A percentile compares a stretch with the other conserved stretches of the same genome.
Evolutionary conservation across 2,888 invertebrate genomes (phyloP).

Genomic region (Anorthoa munda): DNA sequence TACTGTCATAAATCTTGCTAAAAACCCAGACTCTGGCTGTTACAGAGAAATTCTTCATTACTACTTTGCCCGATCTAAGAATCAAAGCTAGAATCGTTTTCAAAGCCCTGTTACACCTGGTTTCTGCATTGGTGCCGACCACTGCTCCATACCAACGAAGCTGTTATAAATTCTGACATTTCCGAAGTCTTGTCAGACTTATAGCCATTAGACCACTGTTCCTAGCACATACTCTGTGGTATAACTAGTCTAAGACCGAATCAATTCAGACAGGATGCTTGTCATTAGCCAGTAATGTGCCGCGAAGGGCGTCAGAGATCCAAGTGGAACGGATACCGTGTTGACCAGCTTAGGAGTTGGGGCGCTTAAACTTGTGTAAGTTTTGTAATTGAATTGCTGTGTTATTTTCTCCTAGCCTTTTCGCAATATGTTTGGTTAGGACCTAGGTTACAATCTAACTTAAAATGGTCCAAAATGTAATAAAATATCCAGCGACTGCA

Average conservation of each 20-base stretch:
- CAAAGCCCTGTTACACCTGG: too few relatives aligned
- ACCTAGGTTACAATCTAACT: background rate
- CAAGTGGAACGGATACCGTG: constrained; percentile 38
- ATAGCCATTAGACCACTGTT: too few relatives aligned
- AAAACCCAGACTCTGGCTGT: too few relatives aligned
- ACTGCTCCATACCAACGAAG: too few relatives aligned
- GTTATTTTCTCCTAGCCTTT: background rate
- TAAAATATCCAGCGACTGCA: background rate
- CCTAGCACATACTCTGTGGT: constrained; percentile 7
- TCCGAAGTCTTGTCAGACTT: too few relatives aligned
- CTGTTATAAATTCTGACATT: too few relatives aligned
- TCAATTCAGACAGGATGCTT: constrained; percentile 26
- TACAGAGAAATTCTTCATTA: too few relatives aligned
- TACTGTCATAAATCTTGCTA: too few relatives aligned
- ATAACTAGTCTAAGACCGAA: background rate
- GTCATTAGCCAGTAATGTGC: constrained; percentile 35
- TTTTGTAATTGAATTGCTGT: background rate
- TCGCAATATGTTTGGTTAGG: background rate
- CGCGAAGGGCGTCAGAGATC: constrained; percentile 39
- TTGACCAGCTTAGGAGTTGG: background rate
- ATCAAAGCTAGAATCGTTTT: too few relatives aligned
- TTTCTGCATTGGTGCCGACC: too few relatives aligned
- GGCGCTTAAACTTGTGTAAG: background rate
- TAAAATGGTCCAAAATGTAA: too few relatives aligned
- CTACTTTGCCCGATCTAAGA: too few relatives aligned